Percentiles rank a stretch among this genome's conserved stretches.
These are phyloP conservation scores for Penaeus indicus DNA, from an alignment of 1,140 invertebrate species.

Conservation along the genomic window DNA sequence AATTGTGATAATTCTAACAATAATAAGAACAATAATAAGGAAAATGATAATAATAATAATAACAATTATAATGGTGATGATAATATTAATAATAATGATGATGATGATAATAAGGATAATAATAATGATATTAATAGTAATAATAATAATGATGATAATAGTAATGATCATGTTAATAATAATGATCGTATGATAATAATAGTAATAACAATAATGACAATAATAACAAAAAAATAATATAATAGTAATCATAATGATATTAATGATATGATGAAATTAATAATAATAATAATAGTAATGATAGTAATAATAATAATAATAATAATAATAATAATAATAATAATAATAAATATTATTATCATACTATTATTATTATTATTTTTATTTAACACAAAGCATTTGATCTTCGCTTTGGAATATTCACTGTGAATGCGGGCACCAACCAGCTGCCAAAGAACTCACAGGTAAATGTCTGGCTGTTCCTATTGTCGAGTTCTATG, in stretches of 20 bases:
- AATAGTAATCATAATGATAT: background rate
- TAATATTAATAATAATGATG: background rate
- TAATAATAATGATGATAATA: constrained; percentile 4
- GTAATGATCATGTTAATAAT: background rate
- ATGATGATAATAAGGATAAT: background rate
- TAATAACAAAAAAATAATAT: background rate
- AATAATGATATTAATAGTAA: background rate
- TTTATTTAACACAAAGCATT: no score
- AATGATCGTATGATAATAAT: background rate
- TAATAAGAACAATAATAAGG: background rate
- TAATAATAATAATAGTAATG: background rate
- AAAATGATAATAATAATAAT: background rate
- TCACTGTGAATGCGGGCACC: no score
- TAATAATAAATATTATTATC: background rate
- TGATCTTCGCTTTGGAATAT: no score
- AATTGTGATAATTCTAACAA: no score
- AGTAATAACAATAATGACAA: background rate
- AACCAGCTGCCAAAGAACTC: no score
- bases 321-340: background rate
- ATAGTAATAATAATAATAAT: constrained; percentile 15
- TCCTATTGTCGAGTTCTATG: no score
- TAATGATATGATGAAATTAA: no score
- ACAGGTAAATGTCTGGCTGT: no score
- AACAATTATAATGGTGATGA: background rate
- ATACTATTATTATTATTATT: background rate